Base-by-base conservation (phyloP, 2,888 invertebrate species). In the Pasiphila rectangulata region DNA sequence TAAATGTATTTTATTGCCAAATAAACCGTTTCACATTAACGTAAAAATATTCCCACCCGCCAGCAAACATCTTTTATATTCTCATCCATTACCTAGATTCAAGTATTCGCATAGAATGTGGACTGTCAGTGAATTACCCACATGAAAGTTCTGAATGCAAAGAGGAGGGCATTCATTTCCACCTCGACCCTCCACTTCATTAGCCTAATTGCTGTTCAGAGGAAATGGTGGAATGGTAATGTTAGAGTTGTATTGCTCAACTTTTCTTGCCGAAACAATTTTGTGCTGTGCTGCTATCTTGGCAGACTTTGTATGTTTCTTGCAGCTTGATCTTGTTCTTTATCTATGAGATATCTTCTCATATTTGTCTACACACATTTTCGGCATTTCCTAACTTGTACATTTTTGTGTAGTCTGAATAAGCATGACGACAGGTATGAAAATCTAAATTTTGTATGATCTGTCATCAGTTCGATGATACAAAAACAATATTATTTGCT, bases 91-190 rank as follows among this genome's bases (percentile, higher is more conserved):
- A 69, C 71, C 73, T 66, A 69, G 53, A 51, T 53, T 49, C 45
- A 49, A 55, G 51, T 51, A 51, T 47, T 69, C 64, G 61, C 59
- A 66, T 74, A 69, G 69, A 75, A 76, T 71, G 67, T 69, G 54
- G 69, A 73, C 75, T 79, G 83, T 82, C 81, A 83, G 79, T 75
- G 79, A 80, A 85, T 84, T 83, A 72, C 76, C 80, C 79, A 82
- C 85, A 86, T 86, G 83, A 87, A 87, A 87, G 83, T 82, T 76
- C 65, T 79, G 78, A 83, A 83, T 80, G 77, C 72, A 67, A 76
- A 75, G 80, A 83, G 75, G 66, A 74, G 74, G 71, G 71, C 69
- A 81, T 87, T 85, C 86, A 86, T 82, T 83, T 76, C 67, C 75
- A 69, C 68, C 49, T 66, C 63, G 62, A 66, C 66, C 62, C 69